Evolutionary conservation across 2,888 invertebrate species (phyloP), one percentile per base, ranked within the genome.

Genomic region (Laspeyria flexula): DNA sequence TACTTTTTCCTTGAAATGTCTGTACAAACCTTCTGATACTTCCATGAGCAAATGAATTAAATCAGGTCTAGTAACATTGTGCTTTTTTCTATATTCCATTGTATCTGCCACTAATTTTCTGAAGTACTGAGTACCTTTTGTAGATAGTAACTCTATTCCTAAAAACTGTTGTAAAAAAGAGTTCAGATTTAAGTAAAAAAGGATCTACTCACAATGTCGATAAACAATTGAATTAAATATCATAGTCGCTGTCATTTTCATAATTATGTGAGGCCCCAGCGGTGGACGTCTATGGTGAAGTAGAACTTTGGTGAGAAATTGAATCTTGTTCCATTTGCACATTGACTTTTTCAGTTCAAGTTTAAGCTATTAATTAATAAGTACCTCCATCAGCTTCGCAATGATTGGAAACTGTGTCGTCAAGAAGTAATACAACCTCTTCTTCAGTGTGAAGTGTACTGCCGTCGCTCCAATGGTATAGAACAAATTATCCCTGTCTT

Each of bases 401-500:
- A 18, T 18, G 18, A 3, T 3, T 3, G 18, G 18, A 18, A 18
- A 18, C 18, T 18, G 18, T 18, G 18, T 18, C 5, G 18, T 18
- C 18, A 18, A 18, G 5, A 18, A 18, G 5, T 18, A 10, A 7
- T 5, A 10, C 27, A 27, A 10, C 27, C 27, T 27, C 10, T 27
- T 7, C 7, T 27, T 27, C 1, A 27, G 9, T 7, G 7, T 10
- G 10, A 27, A 27, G 27, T 27, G 9, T 1, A 27, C 7, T 7
- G 10, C 10, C 3, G 9, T 10, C 9, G 3, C 9, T 2, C 82
- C 83, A 5, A 65, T 60, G n/a, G 38, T 73, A 58, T 86, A 93
- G 69, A 94, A 93, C 38, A 92, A 84, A 43, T 94, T 94, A 0
- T 88, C 71, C 12, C 74, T 82, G 12, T 93, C 76, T 40, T 83